Percentiles rank a stretch among this genome's conserved stretches.
Conservation (phyloP, 1,140 invertebrate genomes). For the Arion vulgaris region DNA sequence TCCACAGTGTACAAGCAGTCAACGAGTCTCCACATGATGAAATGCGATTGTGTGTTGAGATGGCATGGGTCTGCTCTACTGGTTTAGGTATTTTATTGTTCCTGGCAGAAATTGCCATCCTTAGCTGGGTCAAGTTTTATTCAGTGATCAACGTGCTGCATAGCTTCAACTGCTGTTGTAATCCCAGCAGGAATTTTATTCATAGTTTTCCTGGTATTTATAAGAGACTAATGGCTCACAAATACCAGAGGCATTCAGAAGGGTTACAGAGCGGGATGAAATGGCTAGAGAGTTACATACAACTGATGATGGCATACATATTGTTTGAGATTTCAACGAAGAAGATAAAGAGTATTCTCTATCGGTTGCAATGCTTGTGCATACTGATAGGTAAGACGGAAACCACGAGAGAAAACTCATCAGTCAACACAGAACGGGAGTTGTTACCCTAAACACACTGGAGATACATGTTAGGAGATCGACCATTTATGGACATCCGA, state of each 20-base stretch:
- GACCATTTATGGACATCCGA: too few species aligned
- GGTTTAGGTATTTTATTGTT: conserved; percentile 93
- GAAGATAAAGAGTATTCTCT: too few species aligned
- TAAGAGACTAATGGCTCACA: conserved; percentile 84
- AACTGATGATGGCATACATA: conserved; percentile 32
- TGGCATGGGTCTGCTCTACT: conserved; percentile 97
- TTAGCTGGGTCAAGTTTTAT: conserved; percentile 85
- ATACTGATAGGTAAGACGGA: too few species aligned
- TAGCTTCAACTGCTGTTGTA: conserved; percentile 90
- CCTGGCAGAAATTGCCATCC: conserved; percentile 92
- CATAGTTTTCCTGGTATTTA: conserved; percentile 94
- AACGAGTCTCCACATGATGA: conserved; percentile 75
- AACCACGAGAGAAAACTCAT: too few species aligned
- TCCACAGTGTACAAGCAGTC: conserved; percentile 71
- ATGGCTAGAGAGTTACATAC: conserved; percentile 59
- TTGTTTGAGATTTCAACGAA: conserved; percentile 6
- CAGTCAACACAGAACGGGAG: too few species aligned
- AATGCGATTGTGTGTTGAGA: conserved; percentile 88
- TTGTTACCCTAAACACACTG: too few species aligned
- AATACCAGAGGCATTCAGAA: conserved; percentile 63
- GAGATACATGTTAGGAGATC: too few species aligned
- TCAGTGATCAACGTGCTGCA: conserved; percentile 76
- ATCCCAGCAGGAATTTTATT: conserved; percentile 93
- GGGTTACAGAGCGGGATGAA: conserved; percentile 63
- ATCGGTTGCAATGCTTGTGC: too few species aligned